Base-by-base conservation (phyloP, 2,888 invertebrate genomes). In the Philereme transversata region DNA sequence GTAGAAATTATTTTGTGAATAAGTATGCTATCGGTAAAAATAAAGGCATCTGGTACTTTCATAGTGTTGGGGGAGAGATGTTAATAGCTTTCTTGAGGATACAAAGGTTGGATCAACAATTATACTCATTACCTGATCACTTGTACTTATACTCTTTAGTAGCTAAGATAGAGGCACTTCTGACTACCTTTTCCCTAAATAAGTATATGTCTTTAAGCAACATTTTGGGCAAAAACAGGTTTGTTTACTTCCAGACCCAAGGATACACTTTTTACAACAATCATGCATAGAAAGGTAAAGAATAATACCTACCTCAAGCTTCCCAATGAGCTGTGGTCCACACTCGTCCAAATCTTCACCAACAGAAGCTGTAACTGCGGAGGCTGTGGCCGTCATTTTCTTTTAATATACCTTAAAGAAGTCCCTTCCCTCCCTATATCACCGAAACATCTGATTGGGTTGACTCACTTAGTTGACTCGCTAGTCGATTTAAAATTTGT, bases 301-400 rank as follows among this genome's bases (percentile, higher is more conserved):
- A 2, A 46, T 8, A 40, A n/a, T 0, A n/a, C 45, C 68, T 85
- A 97, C 97, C 93, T 97, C 96, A 62, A 97, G 85, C 86, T 95
- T 96, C 9, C 84, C 87, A 40, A 97, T 93, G 49, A 94, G 93
- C 77, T 95, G 94, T 43, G 97, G 96, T 43, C 97, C 97, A 81
- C 93, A 94, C 68, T 95, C 95, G 54, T 95, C 95, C 8, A 93
- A 90, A 50, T 94, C 94, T 72, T 94, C 95, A 40, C 82, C 85
- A 47, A 71, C 76, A 43, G 93, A 80, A 49, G 87, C 90, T 46
- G 94, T 94, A 8, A 88, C 83, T 34, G 94, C 93, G 40, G 93
- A 90, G 48, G 90, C 93, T 46, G 93, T 93, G 44, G 93, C 89
- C 61, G 83, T 82, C 83, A 87, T 90, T 55, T 56, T 76, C 34